Conservation (phyloP, 2,888 invertebrate species). For the Harmothoe impar region DNA sequence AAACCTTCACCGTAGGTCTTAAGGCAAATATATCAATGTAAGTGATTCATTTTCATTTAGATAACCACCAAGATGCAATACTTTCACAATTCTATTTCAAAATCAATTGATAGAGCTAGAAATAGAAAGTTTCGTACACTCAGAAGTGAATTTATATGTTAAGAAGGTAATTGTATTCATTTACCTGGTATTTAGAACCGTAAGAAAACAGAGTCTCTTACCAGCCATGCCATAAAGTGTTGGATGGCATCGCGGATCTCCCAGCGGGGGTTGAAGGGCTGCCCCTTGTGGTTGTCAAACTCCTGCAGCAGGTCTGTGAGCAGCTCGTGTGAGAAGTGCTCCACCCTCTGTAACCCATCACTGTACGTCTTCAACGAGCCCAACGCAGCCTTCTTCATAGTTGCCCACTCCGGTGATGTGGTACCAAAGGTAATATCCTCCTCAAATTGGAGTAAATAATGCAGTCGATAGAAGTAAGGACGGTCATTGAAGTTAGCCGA, state of each 20-base stretch:
- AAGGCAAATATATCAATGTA: background rate
- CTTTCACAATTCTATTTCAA: no score
- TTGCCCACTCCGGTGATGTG: background rate
- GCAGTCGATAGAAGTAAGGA: background rate
- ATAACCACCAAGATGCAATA: no score
- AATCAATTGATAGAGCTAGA: no score
- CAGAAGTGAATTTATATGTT: no score
- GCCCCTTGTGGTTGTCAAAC: background rate
- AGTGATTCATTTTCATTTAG: no score
- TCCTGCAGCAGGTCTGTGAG: background rate
- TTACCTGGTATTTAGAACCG: no score
- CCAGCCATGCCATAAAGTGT: slow-evolving; percentile 32
- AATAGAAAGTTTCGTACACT: no score
- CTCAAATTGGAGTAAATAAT: background rate
- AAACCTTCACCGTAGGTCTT: slow-evolving; percentile 31
- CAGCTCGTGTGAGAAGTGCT: background rate
- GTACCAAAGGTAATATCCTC: slow-evolving; percentile 37
- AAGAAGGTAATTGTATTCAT: no score
- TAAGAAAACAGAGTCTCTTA: background rate
- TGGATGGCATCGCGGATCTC: background rate
- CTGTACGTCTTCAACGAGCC: slow-evolving; percentile 32
- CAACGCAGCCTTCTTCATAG: slow-evolving; percentile 28
- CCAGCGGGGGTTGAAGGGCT: background rate
- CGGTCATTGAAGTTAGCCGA: background rate
- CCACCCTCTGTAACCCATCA: slow-evolving; percentile 44